phyloP scores from a whole-genome alignment of 2,797 vertebrate genomes.

The Sternarchorhynchus goeldii region DNA sequence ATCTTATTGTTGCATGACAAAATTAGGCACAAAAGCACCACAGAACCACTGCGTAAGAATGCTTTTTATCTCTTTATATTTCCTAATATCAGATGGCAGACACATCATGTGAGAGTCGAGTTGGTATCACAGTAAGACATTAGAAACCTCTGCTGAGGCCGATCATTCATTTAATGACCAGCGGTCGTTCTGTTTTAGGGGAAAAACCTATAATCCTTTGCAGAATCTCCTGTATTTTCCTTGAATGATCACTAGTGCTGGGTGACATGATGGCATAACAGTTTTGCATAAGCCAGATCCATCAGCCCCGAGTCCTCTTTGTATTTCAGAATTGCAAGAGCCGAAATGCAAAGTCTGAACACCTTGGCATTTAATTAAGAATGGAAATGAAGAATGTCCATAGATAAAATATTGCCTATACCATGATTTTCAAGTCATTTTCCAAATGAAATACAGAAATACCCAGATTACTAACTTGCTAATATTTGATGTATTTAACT shows the following conservation, averaged over 20 bases:
- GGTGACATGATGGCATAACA: background rate
- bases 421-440: no score
- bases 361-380: no score
- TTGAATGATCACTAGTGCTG: background rate
- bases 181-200: no score
- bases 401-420: no score
- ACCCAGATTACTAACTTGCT: no score
- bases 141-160: background rate
- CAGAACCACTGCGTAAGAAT: background rate
- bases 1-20: slow-evolving; percentile 4
- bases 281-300: no score
- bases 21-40: slow-evolving; percentile 16
- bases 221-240: background rate
- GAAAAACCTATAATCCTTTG: background rate
- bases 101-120: background rate
- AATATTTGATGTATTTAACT: no score
- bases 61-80: background rate
- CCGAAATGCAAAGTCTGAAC: no score
- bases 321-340: no score
- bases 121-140: background rate
- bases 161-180: background rate
- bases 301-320: no score
- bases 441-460: no score
- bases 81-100: background rate
- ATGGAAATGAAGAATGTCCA: no score